phyloP scores from a whole-genome alignment of 2,113 vertebrate species.

The Myocastor coypus region DNA sequence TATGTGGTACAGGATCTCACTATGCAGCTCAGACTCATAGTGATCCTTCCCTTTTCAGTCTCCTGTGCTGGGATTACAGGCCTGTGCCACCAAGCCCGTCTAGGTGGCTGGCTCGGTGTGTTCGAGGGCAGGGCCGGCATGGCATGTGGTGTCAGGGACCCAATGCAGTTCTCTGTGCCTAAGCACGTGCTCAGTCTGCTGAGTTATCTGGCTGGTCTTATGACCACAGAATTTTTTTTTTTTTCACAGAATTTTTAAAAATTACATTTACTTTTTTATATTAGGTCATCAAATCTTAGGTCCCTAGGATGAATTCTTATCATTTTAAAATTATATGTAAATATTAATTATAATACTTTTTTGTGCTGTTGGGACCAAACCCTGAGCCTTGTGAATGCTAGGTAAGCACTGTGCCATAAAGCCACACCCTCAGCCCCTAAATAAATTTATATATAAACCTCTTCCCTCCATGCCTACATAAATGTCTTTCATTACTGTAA shows the following conservation, averaged over 20 bases:
- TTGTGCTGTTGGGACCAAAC: neutral
- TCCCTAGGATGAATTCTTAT: neutral
- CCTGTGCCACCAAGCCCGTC: too few species aligned
- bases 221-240: neutral
- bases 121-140: too few species aligned
- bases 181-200: too few species aligned
- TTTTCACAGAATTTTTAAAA: too few species aligned
- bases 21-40: too few species aligned
- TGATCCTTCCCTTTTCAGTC: too few species aligned
- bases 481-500: conserved; percentile 28
- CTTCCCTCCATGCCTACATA: neutral
- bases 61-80: too few species aligned
- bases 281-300: conserved; percentile 11
- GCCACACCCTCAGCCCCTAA: neutral
- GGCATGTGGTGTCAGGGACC: too few species aligned
- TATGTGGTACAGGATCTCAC: too few species aligned
- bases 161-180: too few species aligned
- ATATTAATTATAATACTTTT: neutral
- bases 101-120: too few species aligned
- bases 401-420: neutral
- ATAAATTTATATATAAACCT: neutral
- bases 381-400: neutral
- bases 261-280: neutral
- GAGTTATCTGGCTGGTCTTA: too few species aligned
- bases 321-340: conserved; percentile 27